phyloP scores from a whole-genome alignment of 2,797 vertebrate species.

The Vultur gryphus region DNA sequence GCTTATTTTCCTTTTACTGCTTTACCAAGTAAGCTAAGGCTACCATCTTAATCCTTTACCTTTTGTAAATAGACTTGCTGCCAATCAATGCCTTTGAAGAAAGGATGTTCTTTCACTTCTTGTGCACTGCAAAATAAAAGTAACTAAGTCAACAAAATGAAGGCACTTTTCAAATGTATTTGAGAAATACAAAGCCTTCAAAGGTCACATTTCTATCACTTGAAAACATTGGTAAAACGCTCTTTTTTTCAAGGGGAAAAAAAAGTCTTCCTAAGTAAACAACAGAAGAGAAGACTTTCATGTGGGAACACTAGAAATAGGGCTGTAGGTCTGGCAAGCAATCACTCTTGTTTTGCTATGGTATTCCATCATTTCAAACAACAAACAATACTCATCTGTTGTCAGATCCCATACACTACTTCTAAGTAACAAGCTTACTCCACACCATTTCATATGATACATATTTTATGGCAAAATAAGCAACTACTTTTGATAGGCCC shows the following conservation, averaged over 20 bases:
- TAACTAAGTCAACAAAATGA: background rate
- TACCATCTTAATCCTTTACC: constrained; percentile 71
- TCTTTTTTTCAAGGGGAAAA: background rate
- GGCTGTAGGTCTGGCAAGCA: background rate
- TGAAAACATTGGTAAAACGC: background rate
- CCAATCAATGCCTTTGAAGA: constrained; percentile 97
- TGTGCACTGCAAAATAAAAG: constrained; percentile 77
- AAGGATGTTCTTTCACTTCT: constrained; percentile 92
- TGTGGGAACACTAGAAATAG: background rate
- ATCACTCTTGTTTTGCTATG: background rate
- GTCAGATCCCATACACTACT: background rate
- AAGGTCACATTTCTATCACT: background rate
- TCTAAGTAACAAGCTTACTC: background rate
- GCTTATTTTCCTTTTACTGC: background rate
- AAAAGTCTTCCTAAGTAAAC: background rate
- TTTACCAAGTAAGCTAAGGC: background rate
- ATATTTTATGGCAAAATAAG: background rate
- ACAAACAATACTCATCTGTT: background rate
- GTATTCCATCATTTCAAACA: background rate
- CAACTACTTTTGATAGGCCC: background rate
- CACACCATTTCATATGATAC: background rate
- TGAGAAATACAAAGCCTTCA: background rate
- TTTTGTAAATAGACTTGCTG: constrained; percentile 96
- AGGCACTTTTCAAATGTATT: background rate
- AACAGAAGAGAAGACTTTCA: background rate